Conservation (phyloP, 2,888 invertebrate genomes). For the Synanthedon myopaeformis region DNA sequence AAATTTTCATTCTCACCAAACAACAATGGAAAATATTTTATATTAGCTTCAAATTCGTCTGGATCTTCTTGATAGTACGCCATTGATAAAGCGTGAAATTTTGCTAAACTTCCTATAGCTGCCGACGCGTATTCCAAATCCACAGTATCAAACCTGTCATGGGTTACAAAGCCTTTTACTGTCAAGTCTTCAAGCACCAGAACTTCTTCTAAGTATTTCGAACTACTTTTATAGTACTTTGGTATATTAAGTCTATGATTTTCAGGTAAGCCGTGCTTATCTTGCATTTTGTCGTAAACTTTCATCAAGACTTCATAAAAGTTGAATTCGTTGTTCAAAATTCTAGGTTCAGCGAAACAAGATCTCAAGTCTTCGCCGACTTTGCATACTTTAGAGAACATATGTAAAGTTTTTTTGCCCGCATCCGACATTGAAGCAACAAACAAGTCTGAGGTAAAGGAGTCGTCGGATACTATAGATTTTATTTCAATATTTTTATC, state of each 20-base stretch:
- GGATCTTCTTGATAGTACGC: conserved; percentile 24
- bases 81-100: conserved; percentile 33
- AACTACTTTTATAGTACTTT: conserved; percentile 13
- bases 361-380: conserved; percentile 24
- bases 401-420: conserved; percentile 13
- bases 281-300: conserved; percentile 5
- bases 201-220: conserved; percentile 10
- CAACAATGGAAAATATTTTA: not conserved
- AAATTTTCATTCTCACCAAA: not conserved
- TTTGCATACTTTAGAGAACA: conserved; percentile 37
- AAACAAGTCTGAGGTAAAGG: conserved; percentile 24
- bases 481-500: conserved; percentile 12
- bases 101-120: conserved; percentile 21
- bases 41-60: conserved; percentile 15
- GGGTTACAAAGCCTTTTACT: conserved; percentile 18
- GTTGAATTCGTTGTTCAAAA: conserved; percentile 3
- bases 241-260: conserved; percentile 7
- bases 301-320: conserved; percentile 2
- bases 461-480: conserved; percentile 20
- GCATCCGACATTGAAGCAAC: conserved; percentile 11
- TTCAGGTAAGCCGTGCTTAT: conserved; percentile 4
- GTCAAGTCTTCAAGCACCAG: conserved; percentile 22
- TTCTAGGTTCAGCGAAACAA: conserved; percentile 10
- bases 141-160: conserved; percentile 22
- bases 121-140: conserved; percentile 22